Base-by-base conservation (phyloP, 2,113 vertebrate species). In the Ophthalmolycus amberensis region DNA sequence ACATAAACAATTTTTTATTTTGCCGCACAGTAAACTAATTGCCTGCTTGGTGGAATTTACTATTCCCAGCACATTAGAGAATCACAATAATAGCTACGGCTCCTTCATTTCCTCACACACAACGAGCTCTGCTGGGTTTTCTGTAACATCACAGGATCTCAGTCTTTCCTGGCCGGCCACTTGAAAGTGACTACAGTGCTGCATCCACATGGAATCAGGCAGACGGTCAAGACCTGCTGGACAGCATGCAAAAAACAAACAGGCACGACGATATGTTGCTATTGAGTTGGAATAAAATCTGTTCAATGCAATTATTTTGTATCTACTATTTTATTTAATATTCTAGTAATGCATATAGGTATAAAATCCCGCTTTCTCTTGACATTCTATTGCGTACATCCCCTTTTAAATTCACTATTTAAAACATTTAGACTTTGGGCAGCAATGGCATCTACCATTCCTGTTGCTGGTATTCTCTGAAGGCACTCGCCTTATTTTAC, bases 71-170 rank as follows among this genome's bases (percentile, higher is more conserved):
- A 44, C 74, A 70, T 74, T 68, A 56, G 65, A 63, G 25, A 78
- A 64, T 78, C 42, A 10, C 63, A 58, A 4, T 77, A 73, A 75
- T 59, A 9, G 42, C 40, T 48, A 1, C 6, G 38, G 12, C 20
- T 76, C 46, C 77, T 83, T 80, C 11, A 48, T 80, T 63, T 59
- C 22, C 70, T 65, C 56, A 32, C 64, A 71, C 46, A 75, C 64
- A 75, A 48, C 76, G 71, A 59, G 46, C 66, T 74, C 50, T 71
- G 50, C 52, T 25, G 37, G 20, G 37, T 84, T 86, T 79, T 82
- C 71, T 12, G 62, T 12, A 62, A 52, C 63, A 71, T 72, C 76
- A 48, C 18, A 37, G 44, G 58, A 77, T 71, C 63, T 77, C 62
- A 64, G 75, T 80, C 42, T 69, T 22, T 62, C n/a, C 76, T 46